Conservation (phyloP, 2,797 vertebrate genomes). For the Enteromius fasciolatus region DNA sequence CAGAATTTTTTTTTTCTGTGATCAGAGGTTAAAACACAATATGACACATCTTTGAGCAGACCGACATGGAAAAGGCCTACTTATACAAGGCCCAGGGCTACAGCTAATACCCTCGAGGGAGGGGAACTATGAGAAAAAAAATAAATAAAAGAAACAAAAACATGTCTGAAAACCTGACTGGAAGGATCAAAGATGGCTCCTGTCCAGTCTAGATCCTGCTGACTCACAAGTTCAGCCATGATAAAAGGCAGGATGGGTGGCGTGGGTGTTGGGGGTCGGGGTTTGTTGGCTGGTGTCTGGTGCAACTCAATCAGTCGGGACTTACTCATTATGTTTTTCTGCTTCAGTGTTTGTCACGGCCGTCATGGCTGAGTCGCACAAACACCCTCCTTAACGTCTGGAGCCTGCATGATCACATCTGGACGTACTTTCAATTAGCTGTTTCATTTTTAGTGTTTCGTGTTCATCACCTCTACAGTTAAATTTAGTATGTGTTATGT, state of each 20-base stretch:
- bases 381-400: conserved; percentile 33
- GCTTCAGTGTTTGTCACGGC: conserved; percentile 20
- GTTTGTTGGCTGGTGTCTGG: conserved; percentile 17
- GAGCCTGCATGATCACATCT: conserved; percentile 18
- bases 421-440: background rate
- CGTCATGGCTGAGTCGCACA: conserved; percentile 5
- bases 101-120: conserved; percentile 32
- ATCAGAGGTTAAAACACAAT: conserved; percentile 31
- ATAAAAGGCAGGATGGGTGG: conserved; percentile 44
- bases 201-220: conserved; percentile 68
- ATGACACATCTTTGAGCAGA: conserved; percentile 30
- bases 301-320: conserved; percentile 44
- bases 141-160: conserved; percentile 6
- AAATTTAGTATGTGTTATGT: background rate
- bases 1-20: conserved; percentile 29
- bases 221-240: conserved; percentile 41
- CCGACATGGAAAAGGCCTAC: conserved; percentile 26
- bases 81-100: conserved; percentile 34
- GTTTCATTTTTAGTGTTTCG: background rate
- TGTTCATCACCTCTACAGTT: background rate
- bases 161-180: conserved; percentile 46
- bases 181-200: conserved; percentile 58
- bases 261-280: conserved; percentile 21
- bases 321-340: conserved; percentile 46
- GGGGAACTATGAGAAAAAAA: background rate